Base-by-base conservation (phyloP, 2,888 invertebrate genomes). In the Drosophila robusta region DNA sequence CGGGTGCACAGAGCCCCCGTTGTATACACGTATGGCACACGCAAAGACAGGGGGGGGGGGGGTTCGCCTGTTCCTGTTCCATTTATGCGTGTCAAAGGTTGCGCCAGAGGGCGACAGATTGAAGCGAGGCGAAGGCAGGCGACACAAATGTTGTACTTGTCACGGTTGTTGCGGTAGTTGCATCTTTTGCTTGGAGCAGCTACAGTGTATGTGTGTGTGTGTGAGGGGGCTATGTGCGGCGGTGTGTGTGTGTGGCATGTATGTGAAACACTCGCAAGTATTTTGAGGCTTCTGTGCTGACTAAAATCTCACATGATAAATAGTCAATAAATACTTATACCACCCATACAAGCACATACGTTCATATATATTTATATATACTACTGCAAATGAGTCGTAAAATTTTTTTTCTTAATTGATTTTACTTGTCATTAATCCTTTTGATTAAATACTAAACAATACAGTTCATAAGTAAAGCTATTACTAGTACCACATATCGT, bases 71-170 rank as follows among this genome's bases (percentile, higher is more conserved):
- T 62, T 78, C 79, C 79, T 89, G 89, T 88, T 83, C 89, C 75
- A 88, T 88, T 88, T 89, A 85, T 88, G 90, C 89, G 90, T 89
- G 90, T 89, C 87, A 89, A 89, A 85, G 85, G 89, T 89, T 85
- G 84, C 77, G 84, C 56, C 72, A 58, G 68, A 70, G 87, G 84
- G 84, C 89, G 83, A 89, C 86, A 87, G 88, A 78, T 89, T 84
- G 86, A 81, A 82, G 67, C 65, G 49, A 42, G 58, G 56, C 56
- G 32, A 50, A 14, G 70, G 86, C 79, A 85, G 80, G 76, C 88
- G 83, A 88, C 80, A 88, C 87, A 88, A 89, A 86, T 78, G 82
- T 90, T 89, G 90, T 86, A 90, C 85, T 86, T 86, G 85, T 90
- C 86, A 86, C 81, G 87, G 65, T 76, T 90, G 89, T 89, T 85